phyloP scores from a whole-genome alignment of 2,113 vertebrate species.

The Tretioscincus oriximinensis region DNA sequence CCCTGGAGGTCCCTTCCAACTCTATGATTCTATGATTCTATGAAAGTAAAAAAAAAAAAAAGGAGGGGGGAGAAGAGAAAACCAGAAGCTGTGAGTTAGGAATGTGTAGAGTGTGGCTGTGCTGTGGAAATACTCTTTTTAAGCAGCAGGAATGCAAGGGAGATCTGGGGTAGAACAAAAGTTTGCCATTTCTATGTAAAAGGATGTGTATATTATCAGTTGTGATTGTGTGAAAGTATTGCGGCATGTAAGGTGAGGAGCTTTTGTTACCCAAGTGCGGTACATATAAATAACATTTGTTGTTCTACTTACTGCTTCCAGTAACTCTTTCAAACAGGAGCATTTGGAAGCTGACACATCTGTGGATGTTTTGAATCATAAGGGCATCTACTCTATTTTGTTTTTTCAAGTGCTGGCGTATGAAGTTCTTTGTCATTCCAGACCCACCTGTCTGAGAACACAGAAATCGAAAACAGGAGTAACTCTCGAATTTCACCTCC shows the following conservation, averaged over 20 bases:
- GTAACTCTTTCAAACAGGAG: conserved; percentile 65
- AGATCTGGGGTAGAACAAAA: not conserved
- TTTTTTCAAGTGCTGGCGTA: conserved; percentile 69
- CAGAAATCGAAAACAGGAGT: conserved; percentile 82
- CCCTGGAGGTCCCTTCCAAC: no score
- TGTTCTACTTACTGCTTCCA: conserved; percentile 73
- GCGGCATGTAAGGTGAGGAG: not conserved
- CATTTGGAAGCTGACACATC: conserved; percentile 77
- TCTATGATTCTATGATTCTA: no score
- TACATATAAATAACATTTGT: conserved; percentile 62
- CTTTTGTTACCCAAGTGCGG: not conserved
- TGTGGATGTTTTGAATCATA: conserved; percentile 80
- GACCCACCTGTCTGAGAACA: conserved; percentile 78
- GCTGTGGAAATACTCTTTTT: not conserved
- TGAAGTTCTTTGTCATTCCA: conserved; percentile 79
- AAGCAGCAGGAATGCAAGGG: not conserved
- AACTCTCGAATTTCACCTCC: conserved; percentile 81
- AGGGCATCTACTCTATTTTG: conserved; percentile 70
- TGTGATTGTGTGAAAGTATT: not conserved
- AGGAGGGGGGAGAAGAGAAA: not conserved
- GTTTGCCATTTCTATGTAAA: not conserved
- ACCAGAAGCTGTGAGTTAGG: not conserved
- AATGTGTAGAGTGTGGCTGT: not conserved
- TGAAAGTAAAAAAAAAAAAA: no score
- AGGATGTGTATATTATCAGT: not conserved